These are phyloP conservation scores for Aegotheles bennettii DNA, from an alignment of 2,113 vertebrate species.

Conservation along the genomic window DNA sequence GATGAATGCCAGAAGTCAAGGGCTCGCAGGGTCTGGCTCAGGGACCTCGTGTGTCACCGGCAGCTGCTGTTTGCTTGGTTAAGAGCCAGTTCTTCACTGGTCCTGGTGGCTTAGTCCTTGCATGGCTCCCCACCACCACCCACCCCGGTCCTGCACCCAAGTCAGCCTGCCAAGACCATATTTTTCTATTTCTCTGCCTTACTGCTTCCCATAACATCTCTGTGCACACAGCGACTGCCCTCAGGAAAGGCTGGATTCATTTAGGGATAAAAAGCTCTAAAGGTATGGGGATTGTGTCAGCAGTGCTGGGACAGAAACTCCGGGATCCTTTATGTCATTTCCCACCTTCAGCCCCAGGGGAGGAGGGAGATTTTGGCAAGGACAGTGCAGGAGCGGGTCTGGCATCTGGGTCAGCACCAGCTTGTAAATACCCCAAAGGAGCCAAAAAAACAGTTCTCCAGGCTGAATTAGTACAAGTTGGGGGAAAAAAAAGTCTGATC, in stretches of 20 bases:
- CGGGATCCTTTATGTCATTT: background rate
- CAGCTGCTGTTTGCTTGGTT: background rate
- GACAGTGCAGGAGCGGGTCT: background rate
- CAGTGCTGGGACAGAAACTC: background rate
- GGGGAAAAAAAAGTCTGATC: background rate
- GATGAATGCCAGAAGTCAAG: background rate
- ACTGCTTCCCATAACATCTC: background rate
- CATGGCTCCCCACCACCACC: rapidly evolving
- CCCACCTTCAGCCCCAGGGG: background rate
- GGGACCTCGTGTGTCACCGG: background rate
- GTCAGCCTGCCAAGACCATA: background rate
- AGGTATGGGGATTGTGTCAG: rapidly evolving
- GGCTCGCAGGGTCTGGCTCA: background rate
- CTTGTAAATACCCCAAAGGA: background rate
- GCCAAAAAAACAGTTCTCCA: background rate
- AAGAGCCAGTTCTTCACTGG: background rate
- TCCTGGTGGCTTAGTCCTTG: rapidly evolving
- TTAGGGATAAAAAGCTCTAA: background rate
- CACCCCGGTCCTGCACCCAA: rapidly evolving
- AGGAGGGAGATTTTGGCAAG: background rate
- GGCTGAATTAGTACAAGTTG: background rate
- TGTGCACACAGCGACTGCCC: rapidly evolving
- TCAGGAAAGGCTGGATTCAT: background rate
- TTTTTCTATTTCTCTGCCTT: background rate
- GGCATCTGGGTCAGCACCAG: background rate